These are phyloP conservation scores for Momotus momota DNA, from an alignment of 2,797 vertebrate species.

Conservation along the genomic window DNA sequence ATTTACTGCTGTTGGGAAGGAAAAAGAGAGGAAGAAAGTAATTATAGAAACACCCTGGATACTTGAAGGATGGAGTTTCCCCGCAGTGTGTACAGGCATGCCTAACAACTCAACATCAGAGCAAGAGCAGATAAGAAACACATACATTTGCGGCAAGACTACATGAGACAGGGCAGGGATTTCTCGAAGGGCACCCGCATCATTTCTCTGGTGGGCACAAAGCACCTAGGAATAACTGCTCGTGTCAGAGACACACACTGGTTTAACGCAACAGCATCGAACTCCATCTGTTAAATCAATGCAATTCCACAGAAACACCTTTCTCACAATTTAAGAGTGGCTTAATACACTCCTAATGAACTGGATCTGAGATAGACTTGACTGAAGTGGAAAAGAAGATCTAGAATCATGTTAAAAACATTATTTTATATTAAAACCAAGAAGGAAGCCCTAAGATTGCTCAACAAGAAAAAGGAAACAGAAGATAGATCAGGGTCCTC, in stretches of 20 bases:
- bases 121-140: neutral
- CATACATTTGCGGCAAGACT: neutral
- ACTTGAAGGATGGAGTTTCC: neutral
- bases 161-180: neutral
- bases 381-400: neutral
- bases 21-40: neutral
- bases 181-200: neutral
- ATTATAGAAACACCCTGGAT: neutral
- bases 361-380: neutral
- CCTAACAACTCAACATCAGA: neutral
- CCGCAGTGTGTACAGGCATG: neutral
- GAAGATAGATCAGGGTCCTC: neutral
- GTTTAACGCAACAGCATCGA: neutral
- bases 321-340: neutral
- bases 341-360: conserved; percentile 27
- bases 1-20: neutral
- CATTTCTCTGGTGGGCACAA: neutral
- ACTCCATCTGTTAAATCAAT: neutral
- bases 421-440: neutral
- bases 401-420: neutral
- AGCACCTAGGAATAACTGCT: neutral
- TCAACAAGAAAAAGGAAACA: neutral
- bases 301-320: conserved; percentile 15
- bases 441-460: neutral
- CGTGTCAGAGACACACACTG: neutral